These are phyloP conservation scores for Aquatica leii DNA, from an alignment of 2,888 invertebrate genomes.

Conservation along the genomic window DNA sequence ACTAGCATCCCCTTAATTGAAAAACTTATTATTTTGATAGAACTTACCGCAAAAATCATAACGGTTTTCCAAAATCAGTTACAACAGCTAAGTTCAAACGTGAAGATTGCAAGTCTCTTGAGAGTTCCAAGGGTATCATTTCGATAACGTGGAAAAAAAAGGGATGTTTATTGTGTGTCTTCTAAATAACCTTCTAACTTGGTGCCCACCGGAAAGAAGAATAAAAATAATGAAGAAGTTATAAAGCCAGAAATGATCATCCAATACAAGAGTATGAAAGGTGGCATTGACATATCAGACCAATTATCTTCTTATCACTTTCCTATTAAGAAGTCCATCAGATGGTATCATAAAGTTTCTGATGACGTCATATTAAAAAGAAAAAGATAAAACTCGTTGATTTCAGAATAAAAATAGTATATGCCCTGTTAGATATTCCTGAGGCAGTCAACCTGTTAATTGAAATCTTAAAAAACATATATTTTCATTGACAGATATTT, in stretches of 20 bases:
- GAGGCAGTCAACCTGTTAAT: no score
- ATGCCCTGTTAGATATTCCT: not conserved
- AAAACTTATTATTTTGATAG: not conserved
- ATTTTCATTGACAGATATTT: no score
- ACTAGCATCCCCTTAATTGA: not conserved
- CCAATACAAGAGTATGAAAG: not conserved
- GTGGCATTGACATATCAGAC: not conserved
- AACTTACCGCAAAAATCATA: not conserved
- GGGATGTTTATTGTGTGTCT: not conserved
- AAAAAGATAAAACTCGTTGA: not conserved
- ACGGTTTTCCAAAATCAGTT: not conserved
- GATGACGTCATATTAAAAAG: not conserved
- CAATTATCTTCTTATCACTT: no score
- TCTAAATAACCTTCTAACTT: no score
- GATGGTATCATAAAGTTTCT: no score
- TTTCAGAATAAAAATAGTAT: no score
- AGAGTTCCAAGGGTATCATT: no score
- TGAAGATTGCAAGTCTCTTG: not conserved
- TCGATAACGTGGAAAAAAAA: not conserved
- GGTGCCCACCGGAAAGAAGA: no score
- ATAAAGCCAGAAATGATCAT: no score
- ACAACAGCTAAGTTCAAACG: not conserved
- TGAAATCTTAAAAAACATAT: no score
- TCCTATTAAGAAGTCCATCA: no score
- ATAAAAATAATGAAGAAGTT: no score